Conservation (phyloP, 2,888 invertebrate species). For the Sussaba pulchella region DNA sequence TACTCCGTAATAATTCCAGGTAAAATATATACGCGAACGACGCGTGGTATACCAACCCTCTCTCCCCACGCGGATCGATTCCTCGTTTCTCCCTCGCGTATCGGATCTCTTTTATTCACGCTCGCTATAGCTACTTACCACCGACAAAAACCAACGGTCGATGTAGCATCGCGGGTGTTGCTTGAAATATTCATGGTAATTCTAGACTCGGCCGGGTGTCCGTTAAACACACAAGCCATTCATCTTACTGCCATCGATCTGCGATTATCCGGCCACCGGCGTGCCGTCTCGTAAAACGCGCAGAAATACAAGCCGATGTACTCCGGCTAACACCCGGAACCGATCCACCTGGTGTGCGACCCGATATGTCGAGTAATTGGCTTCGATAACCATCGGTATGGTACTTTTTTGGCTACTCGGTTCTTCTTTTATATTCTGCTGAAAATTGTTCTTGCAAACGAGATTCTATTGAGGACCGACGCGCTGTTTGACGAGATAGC, state of each 20-base stretch:
- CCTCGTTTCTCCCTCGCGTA: slow-evolving; percentile 49
- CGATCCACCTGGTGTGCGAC: slow-evolving; percentile 23
- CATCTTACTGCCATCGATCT: slow-evolving; percentile 66
- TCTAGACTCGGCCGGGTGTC: slow-evolving; percentile 62
- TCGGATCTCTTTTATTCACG: slow-evolving; percentile 49
- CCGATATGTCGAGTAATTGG: slow-evolving; percentile 58
- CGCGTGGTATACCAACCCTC: slow-evolving; percentile 21
- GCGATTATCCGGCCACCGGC: slow-evolving; percentile 48
- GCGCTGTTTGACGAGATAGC: neutral
- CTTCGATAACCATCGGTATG: slow-evolving; percentile 64
- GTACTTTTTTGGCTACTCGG: neutral
- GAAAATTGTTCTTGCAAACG: slow-evolving; percentile 19
- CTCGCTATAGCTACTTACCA: slow-evolving; percentile 52
- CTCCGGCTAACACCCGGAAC: slow-evolving; percentile 46
- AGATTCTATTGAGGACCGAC: neutral
- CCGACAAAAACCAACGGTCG: slow-evolving; percentile 60
- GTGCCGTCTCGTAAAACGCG: slow-evolving; percentile 23
- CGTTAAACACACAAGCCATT: slow-evolving; percentile 65
- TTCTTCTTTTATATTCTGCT: slow-evolving; percentile 11
- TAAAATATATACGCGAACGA: slow-evolving; percentile 43
- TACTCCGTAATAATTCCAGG: slow-evolving; percentile 55
- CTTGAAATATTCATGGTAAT: slow-evolving; percentile 70
- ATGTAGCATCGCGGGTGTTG: slow-evolving; percentile 41
- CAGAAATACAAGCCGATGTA: slow-evolving; percentile 36
- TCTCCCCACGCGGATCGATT: slow-evolving; percentile 54